Conservation (phyloP, 2,113 vertebrate genomes). For the Sylvietta virens region DNA sequence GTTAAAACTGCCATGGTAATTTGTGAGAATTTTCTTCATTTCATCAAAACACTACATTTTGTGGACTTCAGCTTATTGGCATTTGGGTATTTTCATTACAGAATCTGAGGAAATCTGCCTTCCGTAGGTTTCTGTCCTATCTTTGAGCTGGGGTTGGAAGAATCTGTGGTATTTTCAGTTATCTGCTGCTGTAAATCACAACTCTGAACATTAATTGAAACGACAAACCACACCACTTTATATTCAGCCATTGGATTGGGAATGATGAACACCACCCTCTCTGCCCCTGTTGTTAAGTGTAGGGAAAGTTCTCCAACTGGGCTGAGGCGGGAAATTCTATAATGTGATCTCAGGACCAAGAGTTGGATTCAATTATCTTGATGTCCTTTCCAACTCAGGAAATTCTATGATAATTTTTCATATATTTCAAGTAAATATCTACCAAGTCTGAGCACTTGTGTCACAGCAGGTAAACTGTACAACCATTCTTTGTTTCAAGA, state of each 20-base stretch:
- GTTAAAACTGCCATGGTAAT: neutral
- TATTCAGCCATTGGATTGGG: neutral
- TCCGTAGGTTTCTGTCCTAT: fast-evolving
- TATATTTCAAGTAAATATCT: neutral
- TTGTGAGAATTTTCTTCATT: neutral
- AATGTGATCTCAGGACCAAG: neutral
- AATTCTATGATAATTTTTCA: neutral
- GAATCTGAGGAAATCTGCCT: neutral
- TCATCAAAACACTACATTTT: neutral
- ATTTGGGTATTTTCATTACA: neutral
- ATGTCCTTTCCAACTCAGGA: neutral
- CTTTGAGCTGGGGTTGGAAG: neutral
- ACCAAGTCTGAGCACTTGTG: neutral
- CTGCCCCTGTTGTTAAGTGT: fast-evolving
- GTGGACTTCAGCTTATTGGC: neutral
- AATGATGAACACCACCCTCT: neutral
- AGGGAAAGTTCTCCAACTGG: neutral
- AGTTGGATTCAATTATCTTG: neutral
- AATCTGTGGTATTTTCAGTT: neutral
- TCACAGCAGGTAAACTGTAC: neutral
- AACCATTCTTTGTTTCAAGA: neutral
- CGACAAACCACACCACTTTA: neutral
- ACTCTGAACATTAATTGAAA: neutral
- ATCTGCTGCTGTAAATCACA: neutral
- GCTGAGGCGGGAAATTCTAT: neutral